A percentile compares a stretch with the other conserved stretches of the same genome.
Evolutionary conservation across 2,113 vertebrate genomes (phyloP).

Genomic region (Petaurus breviceps): DNA sequence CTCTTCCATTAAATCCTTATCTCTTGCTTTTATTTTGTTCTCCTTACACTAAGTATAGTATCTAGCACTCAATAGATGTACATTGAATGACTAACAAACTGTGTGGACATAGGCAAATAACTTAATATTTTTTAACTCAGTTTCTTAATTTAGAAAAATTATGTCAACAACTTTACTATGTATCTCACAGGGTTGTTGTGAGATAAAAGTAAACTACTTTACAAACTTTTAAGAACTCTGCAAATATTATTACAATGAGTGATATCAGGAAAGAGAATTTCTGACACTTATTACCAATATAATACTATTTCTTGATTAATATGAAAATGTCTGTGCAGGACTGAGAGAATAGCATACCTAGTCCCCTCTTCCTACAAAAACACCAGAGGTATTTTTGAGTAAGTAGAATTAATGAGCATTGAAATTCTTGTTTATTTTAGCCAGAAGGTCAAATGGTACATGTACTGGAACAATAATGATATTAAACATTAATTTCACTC

Average conservation of each 20-base stretch:
- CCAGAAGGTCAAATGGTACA: slow-evolving; percentile 66
- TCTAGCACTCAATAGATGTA: neutral
- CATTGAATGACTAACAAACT: neutral
- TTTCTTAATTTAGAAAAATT: neutral
- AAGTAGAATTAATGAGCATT: slow-evolving; percentile 54
- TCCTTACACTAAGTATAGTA: neutral
- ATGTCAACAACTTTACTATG: neutral
- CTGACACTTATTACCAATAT: neutral
- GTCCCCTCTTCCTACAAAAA: neutral
- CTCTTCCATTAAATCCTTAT: neutral
- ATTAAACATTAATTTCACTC: slow-evolving; percentile 72
- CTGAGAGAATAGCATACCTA: slow-evolving; percentile 45
- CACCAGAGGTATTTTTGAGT: slow-evolving; percentile 46
- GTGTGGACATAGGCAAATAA: neutral
- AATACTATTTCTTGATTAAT: slow-evolving; percentile 14
- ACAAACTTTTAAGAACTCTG: neutral
- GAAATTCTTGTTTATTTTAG: slow-evolving; percentile 75
- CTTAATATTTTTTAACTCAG: neutral
- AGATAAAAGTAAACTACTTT: neutral
- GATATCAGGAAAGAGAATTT: neutral
- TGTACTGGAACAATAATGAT: slow-evolving; percentile 63
- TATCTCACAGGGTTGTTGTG: neutral
- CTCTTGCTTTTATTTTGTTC: neutral
- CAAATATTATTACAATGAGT: neutral
- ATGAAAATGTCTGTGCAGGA: slow-evolving; percentile 16